Evolutionary conservation across 2,797 vertebrate genomes (phyloP).

Genomic region (Strix occidentalis): DNA sequence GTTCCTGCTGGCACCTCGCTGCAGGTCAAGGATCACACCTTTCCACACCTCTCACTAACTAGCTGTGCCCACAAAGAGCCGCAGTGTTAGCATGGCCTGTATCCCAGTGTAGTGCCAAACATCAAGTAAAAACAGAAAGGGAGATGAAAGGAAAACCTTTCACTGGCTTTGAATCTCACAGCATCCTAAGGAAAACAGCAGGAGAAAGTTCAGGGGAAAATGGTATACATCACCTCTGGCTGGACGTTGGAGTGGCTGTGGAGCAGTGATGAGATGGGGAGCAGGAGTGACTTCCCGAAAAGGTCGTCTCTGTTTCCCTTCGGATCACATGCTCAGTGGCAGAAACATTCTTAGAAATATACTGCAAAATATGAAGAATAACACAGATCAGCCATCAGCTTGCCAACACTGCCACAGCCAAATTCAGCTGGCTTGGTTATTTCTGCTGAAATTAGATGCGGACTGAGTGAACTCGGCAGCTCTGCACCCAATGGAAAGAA

Average conservation of each 20-base stretch:
- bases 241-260: constrained; percentile 92
- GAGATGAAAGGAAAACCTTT: neutral
- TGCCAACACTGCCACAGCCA: neutral
- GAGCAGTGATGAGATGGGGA: constrained; percentile 96
- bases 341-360: constrained; percentile 94
- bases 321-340: constrained; percentile 91
- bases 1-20: neutral
- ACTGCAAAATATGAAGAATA: constrained; percentile 77
- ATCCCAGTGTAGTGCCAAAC: neutral
- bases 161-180: neutral
- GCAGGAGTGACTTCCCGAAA: constrained; percentile 93
- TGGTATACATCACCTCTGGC: constrained; percentile 83
- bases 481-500: fast-evolving
- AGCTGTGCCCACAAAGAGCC: neutral
- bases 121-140: neutral
- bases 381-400: neutral
- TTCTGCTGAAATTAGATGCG: neutral
- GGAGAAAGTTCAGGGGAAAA: neutral
- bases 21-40: neutral
- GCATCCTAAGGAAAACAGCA: neutral
- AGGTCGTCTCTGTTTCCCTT: constrained; percentile 90
- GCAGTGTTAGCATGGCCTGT: neutral
- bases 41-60: neutral
- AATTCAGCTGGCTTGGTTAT: neutral
- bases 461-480: neutral